phyloP scores from a whole-genome alignment of 2,797 vertebrate species.

The Paratrypauchen microcephalus region DNA sequence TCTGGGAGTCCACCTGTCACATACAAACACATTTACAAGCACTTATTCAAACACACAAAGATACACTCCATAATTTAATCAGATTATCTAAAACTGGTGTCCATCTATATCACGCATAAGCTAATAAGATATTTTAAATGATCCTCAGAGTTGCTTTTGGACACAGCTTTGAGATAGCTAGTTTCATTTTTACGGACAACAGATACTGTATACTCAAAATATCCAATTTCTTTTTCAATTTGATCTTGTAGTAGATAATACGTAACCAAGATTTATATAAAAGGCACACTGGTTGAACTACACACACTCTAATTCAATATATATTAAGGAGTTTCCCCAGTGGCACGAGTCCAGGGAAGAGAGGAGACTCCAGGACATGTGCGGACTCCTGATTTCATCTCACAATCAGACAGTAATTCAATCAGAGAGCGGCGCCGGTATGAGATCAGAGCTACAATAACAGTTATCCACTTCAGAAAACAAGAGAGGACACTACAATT shows the following conservation, averaged over 20 bases:
- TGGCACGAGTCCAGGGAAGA: constrained; percentile 9
- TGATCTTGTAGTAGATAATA: constrained; percentile 2
- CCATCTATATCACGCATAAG: background rate
- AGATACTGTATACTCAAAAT: no score
- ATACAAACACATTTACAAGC: constrained; percentile 15
- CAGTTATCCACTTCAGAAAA: constrained; percentile 13
- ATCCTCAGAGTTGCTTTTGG: no score
- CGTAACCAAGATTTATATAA: constrained; percentile 68
- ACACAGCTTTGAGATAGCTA: no score
- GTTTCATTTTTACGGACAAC: no score
- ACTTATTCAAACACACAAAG: constrained; percentile 19
- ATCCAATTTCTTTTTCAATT: no score
- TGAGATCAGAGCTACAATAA: constrained; percentile 55
- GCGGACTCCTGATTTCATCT: constrained; percentile 55
- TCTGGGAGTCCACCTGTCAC: constrained; percentile 86
- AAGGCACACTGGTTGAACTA: constrained; percentile 7
- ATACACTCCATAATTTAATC: constrained; percentile 7
- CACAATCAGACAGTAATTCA: constrained; percentile 45
- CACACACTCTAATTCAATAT: constrained; percentile 16
- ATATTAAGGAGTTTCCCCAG: constrained; percentile 5
- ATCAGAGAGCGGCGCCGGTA: constrained; percentile 46
- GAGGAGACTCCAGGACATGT: background rate
- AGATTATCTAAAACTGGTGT: background rate
- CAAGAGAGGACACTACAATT: no score
- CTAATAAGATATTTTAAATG: no score